phyloP scores from a whole-genome alignment of 2,113 vertebrate genomes.

The Equus przewalskii region DNA sequence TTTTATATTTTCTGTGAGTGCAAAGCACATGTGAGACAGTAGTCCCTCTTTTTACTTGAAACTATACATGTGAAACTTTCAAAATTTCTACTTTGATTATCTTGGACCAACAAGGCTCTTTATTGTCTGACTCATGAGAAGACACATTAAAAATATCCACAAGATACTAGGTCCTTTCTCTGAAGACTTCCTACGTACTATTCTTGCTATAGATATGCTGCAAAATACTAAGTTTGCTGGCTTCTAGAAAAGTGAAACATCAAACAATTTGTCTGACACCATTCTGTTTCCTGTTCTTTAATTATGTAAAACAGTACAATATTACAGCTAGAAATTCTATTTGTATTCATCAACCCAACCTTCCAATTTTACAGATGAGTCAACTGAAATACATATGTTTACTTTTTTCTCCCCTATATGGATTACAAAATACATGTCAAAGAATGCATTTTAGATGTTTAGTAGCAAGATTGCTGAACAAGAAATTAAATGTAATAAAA shows the following conservation, averaged over 20 bases:
- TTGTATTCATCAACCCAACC: background rate
- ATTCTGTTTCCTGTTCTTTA: background rate
- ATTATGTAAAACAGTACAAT: background rate
- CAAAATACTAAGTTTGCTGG: background rate
- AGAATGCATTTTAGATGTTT: background rate
- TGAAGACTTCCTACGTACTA: background rate
- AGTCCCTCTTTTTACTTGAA: background rate
- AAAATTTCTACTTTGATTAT: background rate
- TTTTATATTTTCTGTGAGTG: background rate
- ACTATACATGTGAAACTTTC: background rate
- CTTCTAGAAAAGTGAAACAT: background rate
- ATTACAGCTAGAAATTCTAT: background rate
- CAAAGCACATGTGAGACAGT: background rate
- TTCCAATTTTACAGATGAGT: slow-evolving; percentile 35
- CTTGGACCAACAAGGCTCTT: background rate
- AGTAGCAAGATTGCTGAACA: background rate
- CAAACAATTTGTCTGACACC: background rate
- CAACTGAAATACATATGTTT: background rate
- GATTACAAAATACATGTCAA: background rate
- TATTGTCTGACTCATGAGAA: background rate
- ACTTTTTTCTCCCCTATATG: background rate
- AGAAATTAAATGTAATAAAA: background rate
- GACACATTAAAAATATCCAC: background rate
- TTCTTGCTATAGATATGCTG: background rate
- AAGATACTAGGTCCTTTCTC: background rate